Percentiles rank a stretch among this genome's conserved stretches.
Conservation (phyloP, 2,113 vertebrate species). For the Notothenia rossii region DNA sequence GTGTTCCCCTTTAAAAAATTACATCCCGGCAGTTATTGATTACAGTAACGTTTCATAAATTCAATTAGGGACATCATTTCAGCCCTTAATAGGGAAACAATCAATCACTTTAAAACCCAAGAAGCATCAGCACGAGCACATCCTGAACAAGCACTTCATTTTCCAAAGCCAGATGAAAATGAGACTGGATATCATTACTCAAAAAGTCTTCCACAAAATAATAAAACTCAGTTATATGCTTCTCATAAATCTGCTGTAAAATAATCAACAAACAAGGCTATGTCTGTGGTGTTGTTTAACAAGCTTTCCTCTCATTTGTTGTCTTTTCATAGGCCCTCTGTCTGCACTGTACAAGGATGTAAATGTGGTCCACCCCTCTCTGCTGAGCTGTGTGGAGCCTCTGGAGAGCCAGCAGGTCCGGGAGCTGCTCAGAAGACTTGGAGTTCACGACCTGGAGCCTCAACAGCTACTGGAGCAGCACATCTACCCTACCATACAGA, state of each 20-base stretch:
- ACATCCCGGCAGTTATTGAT: no score
- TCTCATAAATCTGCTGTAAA: not conserved
- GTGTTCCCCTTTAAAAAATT: not conserved
- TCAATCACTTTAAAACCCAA: no score
- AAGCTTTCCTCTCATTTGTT: not conserved
- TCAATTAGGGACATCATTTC: no score
- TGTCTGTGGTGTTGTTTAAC: no score
- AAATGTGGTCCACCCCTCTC: slow-evolving; percentile 75
- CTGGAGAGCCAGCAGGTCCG: slow-evolving; percentile 83
- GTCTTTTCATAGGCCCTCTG: slow-evolving; percentile 63
- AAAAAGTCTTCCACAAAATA: not conserved
- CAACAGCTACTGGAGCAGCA: slow-evolving; percentile 83
- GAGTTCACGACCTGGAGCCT: slow-evolving; percentile 83
- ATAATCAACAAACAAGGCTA: not conserved
- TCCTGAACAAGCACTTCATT: not conserved
- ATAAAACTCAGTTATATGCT: not conserved
- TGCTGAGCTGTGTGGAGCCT: slow-evolving; percentile 80
- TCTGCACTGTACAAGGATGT: slow-evolving; percentile 81
- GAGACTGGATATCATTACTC: not conserved
- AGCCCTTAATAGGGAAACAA: no score
- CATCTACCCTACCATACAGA: slow-evolving; percentile 82
- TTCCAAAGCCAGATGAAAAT: not conserved
- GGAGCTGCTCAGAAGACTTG: slow-evolving; percentile 82
- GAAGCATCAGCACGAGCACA: no score
- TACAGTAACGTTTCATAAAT: no score